Evolutionary conservation across 2,113 vertebrate genomes (phyloP), one percentile per base, ranked within the genome.

Genomic region (Coregonus clupeaformis): DNA sequence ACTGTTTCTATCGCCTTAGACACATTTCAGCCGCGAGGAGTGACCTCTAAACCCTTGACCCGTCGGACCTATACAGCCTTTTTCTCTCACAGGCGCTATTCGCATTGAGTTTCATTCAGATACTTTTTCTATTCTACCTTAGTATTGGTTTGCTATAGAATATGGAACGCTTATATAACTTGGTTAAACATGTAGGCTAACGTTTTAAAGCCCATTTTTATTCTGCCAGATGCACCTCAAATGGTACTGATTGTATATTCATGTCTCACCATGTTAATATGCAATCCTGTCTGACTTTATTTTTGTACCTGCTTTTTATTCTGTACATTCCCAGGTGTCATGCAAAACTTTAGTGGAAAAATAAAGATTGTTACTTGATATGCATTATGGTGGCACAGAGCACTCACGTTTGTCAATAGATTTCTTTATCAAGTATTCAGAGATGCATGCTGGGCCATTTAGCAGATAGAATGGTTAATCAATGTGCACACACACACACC

Each of bases 11-110:
- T 95, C 94, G 92, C 93, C 93, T 95, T 96, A 94, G 95, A 92
- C 94, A 94, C 94, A 95, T 97, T 97, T 95, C 94, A 97, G 97
- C 95, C 94, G 88, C 93, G 89, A 97, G 96, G 94, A 94, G 92
- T 99, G 98, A 98, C 98, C 98, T 96, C 96, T 92, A 92, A 96
- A 97, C 97, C 95, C 95, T 94, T 99, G 97, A 99, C 98, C 98
- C 93, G 93, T 94, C 93, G 94, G 96, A 97, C 95, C 93, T 83
- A 92, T 94, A 89, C 36, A 42, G 36, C 87, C 85, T 89, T 18
- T 92, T 92, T 93, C 90, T 92, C 85, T 86, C 90, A 89, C 89
- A 94, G 93, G 95, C 92, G 92, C 87, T 84, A 84, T 86, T 90
- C 90, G 90, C 92, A 87, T 88, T 85, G 78, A 86, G 85, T 85